Conservation (phyloP, 2,797 vertebrate genomes). For the Gallinago nigripennis region DNA sequence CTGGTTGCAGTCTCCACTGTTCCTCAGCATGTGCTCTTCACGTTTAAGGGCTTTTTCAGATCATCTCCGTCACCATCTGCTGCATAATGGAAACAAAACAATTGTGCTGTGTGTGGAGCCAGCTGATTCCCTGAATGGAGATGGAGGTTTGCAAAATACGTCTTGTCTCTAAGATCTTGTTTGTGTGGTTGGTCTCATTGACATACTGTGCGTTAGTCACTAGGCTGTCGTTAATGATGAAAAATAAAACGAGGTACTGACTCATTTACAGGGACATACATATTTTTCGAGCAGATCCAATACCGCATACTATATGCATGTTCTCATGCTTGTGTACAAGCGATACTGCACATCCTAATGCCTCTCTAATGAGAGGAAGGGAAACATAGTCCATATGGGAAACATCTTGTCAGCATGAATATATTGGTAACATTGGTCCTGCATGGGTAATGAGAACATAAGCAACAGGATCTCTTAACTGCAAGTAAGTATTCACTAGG, state of each 20-base stretch:
- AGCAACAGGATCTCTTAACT: not conserved
- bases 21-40: conserved; percentile 32
- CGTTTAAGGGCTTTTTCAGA: conserved; percentile 58
- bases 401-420: not conserved
- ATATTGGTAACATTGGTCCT: not conserved
- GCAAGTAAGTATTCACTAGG: conserved; percentile 55
- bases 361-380: not conserved
- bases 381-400: not conserved
- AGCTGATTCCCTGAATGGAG: not conserved
- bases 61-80: conserved; percentile 55
- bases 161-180: not conserved
- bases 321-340: not conserved
- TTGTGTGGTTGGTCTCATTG: not conserved
- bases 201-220: not conserved
- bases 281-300: fast-evolving
- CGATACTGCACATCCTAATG: not conserved
- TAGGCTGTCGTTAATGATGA: not conserved
- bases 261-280: not conserved
- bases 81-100: conserved; percentile 35
- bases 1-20: not conserved
- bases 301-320: not conserved
- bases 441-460: not conserved
- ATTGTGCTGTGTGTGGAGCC: conserved; percentile 3
- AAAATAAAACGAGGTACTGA: not conserved
- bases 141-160: not conserved